These are phyloP conservation scores for Morus bassanus DNA, from an alignment of 2,797 vertebrate species.

Conservation along the genomic window DNA sequence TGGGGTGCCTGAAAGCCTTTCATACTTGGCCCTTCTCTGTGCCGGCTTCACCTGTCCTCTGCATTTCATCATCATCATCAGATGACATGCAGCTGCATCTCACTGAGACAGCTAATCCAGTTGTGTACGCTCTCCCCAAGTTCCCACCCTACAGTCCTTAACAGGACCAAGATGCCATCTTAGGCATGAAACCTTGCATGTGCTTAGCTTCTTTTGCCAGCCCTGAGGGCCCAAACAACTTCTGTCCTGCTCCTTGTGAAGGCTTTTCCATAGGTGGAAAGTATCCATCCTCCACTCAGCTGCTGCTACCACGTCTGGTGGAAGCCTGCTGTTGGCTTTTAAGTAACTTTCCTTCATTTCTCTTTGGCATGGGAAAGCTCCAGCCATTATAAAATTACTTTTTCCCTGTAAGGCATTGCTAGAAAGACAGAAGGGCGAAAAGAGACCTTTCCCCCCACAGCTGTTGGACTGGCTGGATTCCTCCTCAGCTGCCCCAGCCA, in stretches of 20 bases:
- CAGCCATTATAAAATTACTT: not conserved
- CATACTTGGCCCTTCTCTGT: not conserved
- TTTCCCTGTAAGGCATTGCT: not conserved
- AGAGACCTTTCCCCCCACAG: not conserved
- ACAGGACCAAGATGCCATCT: not conserved
- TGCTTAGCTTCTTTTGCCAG: not conserved
- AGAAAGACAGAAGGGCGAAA: not conserved
- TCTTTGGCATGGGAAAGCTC: not conserved
- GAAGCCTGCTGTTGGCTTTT: not conserved
- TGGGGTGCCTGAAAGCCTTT: not conserved
- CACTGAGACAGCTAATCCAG: not conserved
- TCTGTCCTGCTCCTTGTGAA: not conserved
- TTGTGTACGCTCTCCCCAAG: accelerated
- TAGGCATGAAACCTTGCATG: not conserved
- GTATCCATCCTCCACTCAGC: not conserved
- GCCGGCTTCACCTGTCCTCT: not conserved
- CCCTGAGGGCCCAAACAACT: not conserved
- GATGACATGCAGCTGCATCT: not conserved
- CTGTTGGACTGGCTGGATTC: not conserved
- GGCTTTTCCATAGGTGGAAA: not conserved
- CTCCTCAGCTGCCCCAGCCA: not conserved
- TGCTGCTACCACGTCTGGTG: not conserved
- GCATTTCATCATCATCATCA: accelerated
- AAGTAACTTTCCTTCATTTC: not conserved
- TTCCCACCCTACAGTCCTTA: not conserved